Evolutionary conservation across 2,113 vertebrate species (phyloP).

Genomic region (Oxyruncus cristatus): DNA sequence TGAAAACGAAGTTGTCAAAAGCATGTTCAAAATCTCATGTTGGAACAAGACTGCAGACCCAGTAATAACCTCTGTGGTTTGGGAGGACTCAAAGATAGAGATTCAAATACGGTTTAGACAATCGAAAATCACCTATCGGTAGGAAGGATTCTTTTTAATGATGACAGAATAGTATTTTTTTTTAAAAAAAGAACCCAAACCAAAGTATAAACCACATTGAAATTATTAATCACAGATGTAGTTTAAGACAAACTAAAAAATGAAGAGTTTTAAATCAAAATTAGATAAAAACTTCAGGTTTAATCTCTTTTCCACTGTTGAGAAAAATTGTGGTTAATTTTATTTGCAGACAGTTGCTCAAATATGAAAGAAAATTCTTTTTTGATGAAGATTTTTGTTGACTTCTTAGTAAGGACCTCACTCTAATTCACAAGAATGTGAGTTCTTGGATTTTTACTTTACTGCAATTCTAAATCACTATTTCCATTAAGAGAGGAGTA

Average conservation of each 20-base stretch:
- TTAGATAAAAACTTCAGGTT: background rate
- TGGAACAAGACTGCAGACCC: background rate
- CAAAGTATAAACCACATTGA: accelerated
- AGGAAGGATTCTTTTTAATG: background rate
- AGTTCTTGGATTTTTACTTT: background rate
- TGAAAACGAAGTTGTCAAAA: background rate
- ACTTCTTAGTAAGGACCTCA: background rate
- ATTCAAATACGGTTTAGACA: background rate
- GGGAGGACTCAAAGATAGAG: background rate
- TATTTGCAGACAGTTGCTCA: background rate
- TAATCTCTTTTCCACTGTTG: background rate
- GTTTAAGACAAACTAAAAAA: background rate
- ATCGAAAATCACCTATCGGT: background rate
- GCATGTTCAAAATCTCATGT: background rate
- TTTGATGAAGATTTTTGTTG: background rate
- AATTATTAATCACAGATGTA: background rate
- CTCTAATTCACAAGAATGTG: background rate
- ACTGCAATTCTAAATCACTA: background rate
- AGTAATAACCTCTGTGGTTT: background rate
- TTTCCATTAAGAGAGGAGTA: background rate
- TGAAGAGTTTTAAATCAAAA: background rate
- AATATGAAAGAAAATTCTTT: background rate
- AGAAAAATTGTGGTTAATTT: background rate
- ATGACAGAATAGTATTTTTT: background rate
- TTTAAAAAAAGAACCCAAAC: background rate